Base-by-base conservation (phyloP, 37 sponge, comb jelly and placozoan genomes). In the Petrosia ficiformis region DNA sequence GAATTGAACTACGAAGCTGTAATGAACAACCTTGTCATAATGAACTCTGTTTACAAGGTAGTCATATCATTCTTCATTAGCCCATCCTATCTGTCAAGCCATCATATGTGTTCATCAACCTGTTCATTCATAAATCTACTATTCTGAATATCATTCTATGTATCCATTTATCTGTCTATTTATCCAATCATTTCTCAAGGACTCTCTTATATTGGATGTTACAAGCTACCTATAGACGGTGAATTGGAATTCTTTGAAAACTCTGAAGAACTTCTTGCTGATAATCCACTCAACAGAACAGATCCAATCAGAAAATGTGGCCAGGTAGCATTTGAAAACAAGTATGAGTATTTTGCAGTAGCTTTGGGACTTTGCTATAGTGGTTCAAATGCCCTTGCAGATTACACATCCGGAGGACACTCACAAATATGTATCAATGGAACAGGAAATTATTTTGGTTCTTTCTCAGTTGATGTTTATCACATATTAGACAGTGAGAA, bases 11-110 rank as follows among this genome's bases (percentile, higher is more conserved):
- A 14, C 56, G 59, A 36, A 3, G 1, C 3, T 81, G 82, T 39
- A 73, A 73, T 63, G 43, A 33, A 38, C 66, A 67, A 28, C 57
- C 67, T 5, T 81, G 82, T 63, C 44, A 74, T 52, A 59, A 38
- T 3, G 68, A 77, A 28, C 58, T 54, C 24, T 57, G 67, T 57
- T 38, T 71, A n/a, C 26, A 72, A 72, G 84, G 84, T 67, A n/a
- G 26, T 68, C 10, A n/a, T n/a, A 43, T 11, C 44, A 42, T 42
- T 43, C 39, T 14, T 8, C 19, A 34, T 4, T 68, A n/a, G n/a
- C n/a, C n/a, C 38, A 5, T 36, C 54, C 10, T 48, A 10, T 48
- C 14, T 16, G 10, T 48, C 54, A 19, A 10, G 54, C 16, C 54
- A 19, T 19, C 54, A 48, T 48, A 48, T 19, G 10, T 48, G 54